Conservation (phyloP, 2,797 vertebrate genomes). For the Dermochelys coriacea region DNA sequence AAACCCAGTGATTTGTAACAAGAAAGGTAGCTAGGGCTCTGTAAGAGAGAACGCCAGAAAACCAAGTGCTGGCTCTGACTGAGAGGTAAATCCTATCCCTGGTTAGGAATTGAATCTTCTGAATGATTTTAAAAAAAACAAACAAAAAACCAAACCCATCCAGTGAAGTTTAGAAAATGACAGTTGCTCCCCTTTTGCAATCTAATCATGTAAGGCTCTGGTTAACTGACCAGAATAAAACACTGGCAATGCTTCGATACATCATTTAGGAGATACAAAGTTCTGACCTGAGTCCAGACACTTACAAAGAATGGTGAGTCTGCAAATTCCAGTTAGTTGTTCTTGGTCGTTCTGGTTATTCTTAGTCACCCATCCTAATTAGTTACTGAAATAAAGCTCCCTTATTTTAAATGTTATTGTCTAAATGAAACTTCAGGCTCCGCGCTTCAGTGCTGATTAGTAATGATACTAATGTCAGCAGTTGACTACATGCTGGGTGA, state of each 20-base stretch:
- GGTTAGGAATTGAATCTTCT: not conserved
- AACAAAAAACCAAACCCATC: not conserved
- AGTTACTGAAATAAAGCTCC: not conserved
- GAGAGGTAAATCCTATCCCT: not conserved
- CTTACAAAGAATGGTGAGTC: not conserved
- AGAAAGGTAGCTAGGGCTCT: not conserved
- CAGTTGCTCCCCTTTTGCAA: not conserved
- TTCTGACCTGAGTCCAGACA: not conserved
- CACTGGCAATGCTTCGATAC: not conserved
- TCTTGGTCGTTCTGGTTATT: not conserved
- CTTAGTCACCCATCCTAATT: too few species aligned
- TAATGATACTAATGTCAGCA: not conserved
- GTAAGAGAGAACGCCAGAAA: not conserved
- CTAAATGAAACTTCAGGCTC: not conserved
- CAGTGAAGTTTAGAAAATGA: not conserved
- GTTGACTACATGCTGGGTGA: not conserved
- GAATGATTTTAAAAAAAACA: accelerated
- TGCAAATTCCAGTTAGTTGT: not conserved
- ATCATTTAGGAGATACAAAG: not conserved
- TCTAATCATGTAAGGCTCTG: not conserved
- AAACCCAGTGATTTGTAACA: not conserved
- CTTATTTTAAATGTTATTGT: not conserved
- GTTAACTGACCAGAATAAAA: not conserved
- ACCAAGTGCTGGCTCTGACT: not conserved
- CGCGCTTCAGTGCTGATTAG: not conserved